phyloP scores from a whole-genome alignment of 2,797 vertebrate species.

The Novumbra hubbsi region DNA sequence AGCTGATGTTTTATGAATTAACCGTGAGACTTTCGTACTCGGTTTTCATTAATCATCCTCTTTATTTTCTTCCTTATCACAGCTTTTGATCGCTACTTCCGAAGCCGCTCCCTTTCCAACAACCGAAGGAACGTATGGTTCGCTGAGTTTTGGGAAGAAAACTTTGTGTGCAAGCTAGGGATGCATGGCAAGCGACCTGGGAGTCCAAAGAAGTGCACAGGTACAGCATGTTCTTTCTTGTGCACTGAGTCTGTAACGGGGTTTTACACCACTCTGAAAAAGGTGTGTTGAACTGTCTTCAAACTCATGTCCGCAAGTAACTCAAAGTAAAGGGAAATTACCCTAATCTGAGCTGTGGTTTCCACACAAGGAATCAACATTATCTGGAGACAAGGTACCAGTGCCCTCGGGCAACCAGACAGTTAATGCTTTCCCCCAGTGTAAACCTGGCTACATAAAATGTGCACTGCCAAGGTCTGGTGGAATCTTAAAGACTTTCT shows the following conservation, averaged over 20 bases:
- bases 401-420: background rate
- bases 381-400: background rate
- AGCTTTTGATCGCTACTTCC: slow-evolving; percentile 97
- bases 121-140: slow-evolving; percentile 97
- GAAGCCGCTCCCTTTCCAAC: slow-evolving; percentile 93
- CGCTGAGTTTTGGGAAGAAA: slow-evolving; percentile 97
- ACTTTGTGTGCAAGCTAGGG: slow-evolving; percentile 93
- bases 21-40: background rate
- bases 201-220: slow-evolving; percentile 95
- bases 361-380: background rate
- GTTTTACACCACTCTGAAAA: background rate
- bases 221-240: slow-evolving; percentile 55
- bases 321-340: background rate
- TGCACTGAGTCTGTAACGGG: background rate
- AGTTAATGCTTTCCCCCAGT: too few relatives aligned
- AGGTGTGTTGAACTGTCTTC: background rate
- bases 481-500: background rate
- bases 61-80: background rate
- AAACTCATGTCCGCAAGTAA: background rate
- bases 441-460: too few relatives aligned
- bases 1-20: background rate
- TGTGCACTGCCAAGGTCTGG: background rate
- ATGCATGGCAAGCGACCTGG: slow-evolving; percentile 93
- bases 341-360: background rate
- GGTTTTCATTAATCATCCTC: background rate